Base-by-base conservation (phyloP, 2,113 vertebrate genomes). In the Neotoma lepida region DNA sequence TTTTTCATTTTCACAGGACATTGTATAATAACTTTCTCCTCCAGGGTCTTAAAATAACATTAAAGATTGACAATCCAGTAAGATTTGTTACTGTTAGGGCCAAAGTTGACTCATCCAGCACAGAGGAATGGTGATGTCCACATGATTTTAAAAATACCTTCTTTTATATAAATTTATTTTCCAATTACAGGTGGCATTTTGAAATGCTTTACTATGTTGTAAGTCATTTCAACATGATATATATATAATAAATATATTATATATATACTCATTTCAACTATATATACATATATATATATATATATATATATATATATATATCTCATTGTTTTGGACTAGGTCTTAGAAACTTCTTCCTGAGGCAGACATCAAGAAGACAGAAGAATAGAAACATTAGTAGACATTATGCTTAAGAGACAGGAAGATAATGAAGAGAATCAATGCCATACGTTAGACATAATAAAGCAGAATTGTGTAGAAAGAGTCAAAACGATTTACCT, bases 1-100 rank as follows among this genome's bases (percentile, higher is more conserved):
- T 96, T 96, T 93, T 93, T 96, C 70, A 61, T 89, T 74, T 91
- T 89, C 90, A 94, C 77, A 63, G 56, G 93, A 93, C 66, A 12
- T 66, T 96, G 51, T 96, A 81, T 92, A 96, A 96, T 96, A 96
- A 94, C 93, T 96, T 96, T 92, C 88, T 91, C 44, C 70, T 94
- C 63, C 54, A 73, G 77, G 58, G 74, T 94, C 90, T 92, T 97
- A 96, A 97, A 97, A 97, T 97, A 94, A 96, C 92, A 96, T 88
- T 87, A 96, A 97, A 92, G 88, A 95, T 91, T 94, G 94, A 92
- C 88, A 90, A 87, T 95, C 94, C 58, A 64, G 85, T 96, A 96
- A 71, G 41, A 46, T 44, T 64, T 96, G 88, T 93, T 92, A 77
- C 39, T 94, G 39, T 86, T 7, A 89, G 63, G 82, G 78, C 78